Evolutionary conservation across 2,797 vertebrate genomes (phyloP).

Genomic region (Cacajao melanocephalus): DNA sequence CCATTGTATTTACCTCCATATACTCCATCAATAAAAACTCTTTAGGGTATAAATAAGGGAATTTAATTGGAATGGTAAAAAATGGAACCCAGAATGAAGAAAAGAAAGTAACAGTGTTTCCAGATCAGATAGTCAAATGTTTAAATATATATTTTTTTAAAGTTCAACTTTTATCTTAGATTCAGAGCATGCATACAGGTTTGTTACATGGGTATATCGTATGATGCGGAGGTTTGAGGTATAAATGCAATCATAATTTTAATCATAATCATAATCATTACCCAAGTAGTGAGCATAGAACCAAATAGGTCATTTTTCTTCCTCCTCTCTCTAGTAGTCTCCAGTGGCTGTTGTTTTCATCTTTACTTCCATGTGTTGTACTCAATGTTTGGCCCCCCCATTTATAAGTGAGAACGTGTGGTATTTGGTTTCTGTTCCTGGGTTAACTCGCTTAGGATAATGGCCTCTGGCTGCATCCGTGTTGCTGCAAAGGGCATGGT

Average conservation of each 20-base stretch:
- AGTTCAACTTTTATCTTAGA: background rate
- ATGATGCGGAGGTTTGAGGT: background rate
- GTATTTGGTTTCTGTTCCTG: background rate
- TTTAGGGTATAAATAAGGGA: too few relatives aligned
- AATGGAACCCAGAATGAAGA: background rate
- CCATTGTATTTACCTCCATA: background rate
- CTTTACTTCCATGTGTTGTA: background rate
- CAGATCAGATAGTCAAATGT: background rate
- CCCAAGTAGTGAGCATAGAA: background rate
- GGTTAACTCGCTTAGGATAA: background rate
- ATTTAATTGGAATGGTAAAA: background rate
- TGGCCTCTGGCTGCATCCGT: background rate
- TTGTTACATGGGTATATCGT: background rate
- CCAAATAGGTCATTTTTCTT: background rate
- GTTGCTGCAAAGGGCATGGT: background rate
- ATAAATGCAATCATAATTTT: background rate
- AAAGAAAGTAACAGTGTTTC: background rate
- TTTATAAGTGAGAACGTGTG: background rate
- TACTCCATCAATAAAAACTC: background rate
- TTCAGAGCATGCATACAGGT: background rate
- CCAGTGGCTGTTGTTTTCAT: background rate
- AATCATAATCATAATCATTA: background rate
- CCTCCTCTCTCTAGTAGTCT: background rate
- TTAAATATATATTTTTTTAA: background rate
- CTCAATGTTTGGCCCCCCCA: background rate